phyloP scores from a whole-genome alignment of 2,797 vertebrate genomes.

The Acanthiza pusilla region DNA sequence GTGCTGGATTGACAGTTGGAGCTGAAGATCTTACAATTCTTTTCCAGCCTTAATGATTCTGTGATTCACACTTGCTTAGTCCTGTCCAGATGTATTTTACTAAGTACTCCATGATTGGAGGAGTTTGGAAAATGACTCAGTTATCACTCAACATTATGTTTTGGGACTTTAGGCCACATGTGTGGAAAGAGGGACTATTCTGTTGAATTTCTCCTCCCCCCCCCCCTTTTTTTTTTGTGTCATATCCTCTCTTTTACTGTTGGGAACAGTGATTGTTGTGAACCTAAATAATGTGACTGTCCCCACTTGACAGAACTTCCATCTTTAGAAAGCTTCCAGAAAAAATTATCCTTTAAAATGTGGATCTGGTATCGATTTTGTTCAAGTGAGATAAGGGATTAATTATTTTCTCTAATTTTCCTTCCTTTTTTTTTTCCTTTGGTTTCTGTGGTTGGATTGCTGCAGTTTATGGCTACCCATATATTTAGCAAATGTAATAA shows the following conservation, averaged over 20 bases:
- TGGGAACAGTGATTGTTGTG: background rate
- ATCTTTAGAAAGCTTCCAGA: background rate
- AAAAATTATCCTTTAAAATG: background rate
- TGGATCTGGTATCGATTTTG: background rate
- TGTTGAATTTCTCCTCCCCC: background rate
- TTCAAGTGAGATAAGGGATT: background rate
- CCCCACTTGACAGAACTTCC: background rate
- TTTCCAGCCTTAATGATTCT: background rate
- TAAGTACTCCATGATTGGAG: background rate
- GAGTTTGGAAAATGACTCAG: background rate
- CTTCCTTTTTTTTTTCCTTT: background rate
- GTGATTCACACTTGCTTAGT: background rate
- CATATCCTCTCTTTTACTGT: background rate
- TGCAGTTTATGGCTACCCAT: background rate
- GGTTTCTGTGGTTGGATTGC: background rate
- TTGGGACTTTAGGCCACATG: background rate
- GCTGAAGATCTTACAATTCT: background rate
- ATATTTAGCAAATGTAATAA: background rate
- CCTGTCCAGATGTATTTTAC: background rate
- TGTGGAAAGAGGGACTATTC: background rate
- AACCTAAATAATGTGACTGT: background rate
- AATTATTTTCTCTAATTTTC: background rate
- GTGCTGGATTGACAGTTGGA: background rate
- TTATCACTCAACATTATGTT: background rate
- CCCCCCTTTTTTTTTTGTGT: background rate